Evolutionary conservation across 23 tunicate species (phyloP), one percentile per base, ranked within the genome.

Genomic region (Corella eumyota): DNA sequence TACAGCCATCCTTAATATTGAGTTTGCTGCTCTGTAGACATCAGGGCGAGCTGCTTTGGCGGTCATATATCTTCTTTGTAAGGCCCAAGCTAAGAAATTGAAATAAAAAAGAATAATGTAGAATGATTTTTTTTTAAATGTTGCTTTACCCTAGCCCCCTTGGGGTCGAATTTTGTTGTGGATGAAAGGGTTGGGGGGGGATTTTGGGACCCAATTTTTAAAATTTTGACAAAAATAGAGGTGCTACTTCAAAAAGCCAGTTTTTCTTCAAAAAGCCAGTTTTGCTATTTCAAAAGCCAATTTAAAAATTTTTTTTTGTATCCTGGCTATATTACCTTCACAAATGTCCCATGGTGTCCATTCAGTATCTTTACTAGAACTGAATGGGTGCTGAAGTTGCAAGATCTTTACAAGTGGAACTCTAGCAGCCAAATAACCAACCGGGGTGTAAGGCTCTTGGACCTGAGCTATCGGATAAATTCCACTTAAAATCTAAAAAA

Each of bases 301-400:
- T n/a, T n/a, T n/a, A n/a, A n/a, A n/a, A n/a, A n/a, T n/a, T n/a
- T n/a, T n/a, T n/a, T n/a, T n/a, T n/a, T n/a, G n/a, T n/a, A n/a
- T n/a, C n/a, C n/a, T n/a, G n/a, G n/a, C 11, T 15, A 40, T 40
- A 11, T 60, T 4, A 76, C 83, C 83, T 74, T 90, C 98, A 46
- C 85, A 74, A 36, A 90, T 55, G 34, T 81, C 92, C 98, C 98
- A 90, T 0, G 98, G 79, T 0, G 98, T 90, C 91, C 91, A 90
- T 21, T 75, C 9, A 2, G 20, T 27, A 24, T 46, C 46, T 47
- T 25, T 6, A 22, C 21, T 34, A n/a, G 37, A 4, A 19, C 51
- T 7, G 23, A 17, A 31, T 25, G 67, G 65, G 34, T 78, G 81
- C 38, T 58, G 27, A 6, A 90, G 69, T 21, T 74, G 61, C 25